Percentiles rank a stretch among this genome's conserved stretches.
Conservation (phyloP, 1,140 invertebrate species). For the Limonius californicus region DNA sequence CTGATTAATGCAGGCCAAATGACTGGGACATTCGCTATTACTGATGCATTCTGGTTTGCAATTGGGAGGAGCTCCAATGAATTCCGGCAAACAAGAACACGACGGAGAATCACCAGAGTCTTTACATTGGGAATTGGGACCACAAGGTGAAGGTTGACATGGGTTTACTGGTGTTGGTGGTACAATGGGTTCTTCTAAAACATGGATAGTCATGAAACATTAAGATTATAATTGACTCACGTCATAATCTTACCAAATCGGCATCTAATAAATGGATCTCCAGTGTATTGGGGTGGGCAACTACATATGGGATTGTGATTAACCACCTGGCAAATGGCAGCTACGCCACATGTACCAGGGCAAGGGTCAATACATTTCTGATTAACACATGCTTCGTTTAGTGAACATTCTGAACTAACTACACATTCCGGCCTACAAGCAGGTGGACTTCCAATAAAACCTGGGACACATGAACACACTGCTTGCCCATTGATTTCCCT, state of each 20-base stretch:
- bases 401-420: constrained; percentile 57
- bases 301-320: constrained; percentile 63
- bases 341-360: constrained; percentile 58
- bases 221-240: constrained; percentile 45
- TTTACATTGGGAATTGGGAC: constrained; percentile 69
- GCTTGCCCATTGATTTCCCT: constrained; percentile 55
- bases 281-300: constrained; percentile 49
- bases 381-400: constrained; percentile 59
- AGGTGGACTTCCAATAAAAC: constrained; percentile 58
- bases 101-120: constrained; percentile 58
- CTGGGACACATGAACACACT: constrained; percentile 58
- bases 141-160: constrained; percentile 74
- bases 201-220: not conserved
- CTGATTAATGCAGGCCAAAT: constrained; percentile 59
- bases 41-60: constrained; percentile 74
- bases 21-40: constrained; percentile 61
- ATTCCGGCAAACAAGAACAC: constrained; percentile 68
- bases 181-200: not conserved
- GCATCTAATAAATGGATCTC: constrained; percentile 56
- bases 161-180: constrained; percentile 50
- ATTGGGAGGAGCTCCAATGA: constrained; percentile 67
- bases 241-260: constrained; percentile 52
- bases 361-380: constrained; percentile 68
- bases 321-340: constrained; percentile 59
- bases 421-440: constrained; percentile 61